Percentiles rank a stretch among this genome's conserved stretches.
These are phyloP conservation scores for Gila robusta DNA, from an alignment of 2,797 vertebrate species.

Conservation along the genomic window DNA sequence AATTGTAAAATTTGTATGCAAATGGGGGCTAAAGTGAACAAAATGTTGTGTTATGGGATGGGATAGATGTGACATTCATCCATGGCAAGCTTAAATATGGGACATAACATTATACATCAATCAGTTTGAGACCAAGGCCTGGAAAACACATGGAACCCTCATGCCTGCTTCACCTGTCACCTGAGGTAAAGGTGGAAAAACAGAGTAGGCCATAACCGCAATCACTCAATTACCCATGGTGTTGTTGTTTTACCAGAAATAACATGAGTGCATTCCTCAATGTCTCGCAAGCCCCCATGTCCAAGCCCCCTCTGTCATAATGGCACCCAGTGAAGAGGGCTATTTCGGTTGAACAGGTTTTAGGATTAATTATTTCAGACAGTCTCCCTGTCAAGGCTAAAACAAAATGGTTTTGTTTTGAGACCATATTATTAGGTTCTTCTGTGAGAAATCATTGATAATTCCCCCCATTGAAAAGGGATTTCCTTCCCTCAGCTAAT, in stretches of 20 bases:
- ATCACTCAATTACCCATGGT: conserved; percentile 71
- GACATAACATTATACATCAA: conserved; percentile 57
- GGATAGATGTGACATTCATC: conserved; percentile 39
- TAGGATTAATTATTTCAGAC: conserved; percentile 73
- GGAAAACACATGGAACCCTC: conserved; percentile 24
- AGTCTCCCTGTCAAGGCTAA: conserved; percentile 70
- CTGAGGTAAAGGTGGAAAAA: conserved; percentile 66
- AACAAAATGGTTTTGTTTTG: conserved; percentile 68
- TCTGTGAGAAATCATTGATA: conserved; percentile 22
- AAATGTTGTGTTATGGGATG: not conserved
- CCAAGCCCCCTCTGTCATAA: conserved; percentile 68
- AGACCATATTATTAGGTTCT: conserved; percentile 29
- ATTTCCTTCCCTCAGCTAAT: conserved; percentile 64
- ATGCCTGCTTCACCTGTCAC: conserved; percentile 49
- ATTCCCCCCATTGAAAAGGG: conserved; percentile 1
- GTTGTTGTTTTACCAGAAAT: conserved; percentile 63
- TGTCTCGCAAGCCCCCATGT: conserved; percentile 33
- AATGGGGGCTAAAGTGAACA: not conserved
- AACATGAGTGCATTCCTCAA: conserved; percentile 54
- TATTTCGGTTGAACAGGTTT: conserved; percentile 73
- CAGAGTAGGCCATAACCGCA: conserved; percentile 57
- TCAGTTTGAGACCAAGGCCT: conserved; percentile 49
- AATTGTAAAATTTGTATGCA: not conserved
- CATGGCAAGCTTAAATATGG: conserved; percentile 26
- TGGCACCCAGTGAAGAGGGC: conserved; percentile 72